Percentiles rank a stretch among this genome's conserved stretches.
Conservation (phyloP, 1,140 invertebrate genomes). For the Zaprionus capensis region DNA sequence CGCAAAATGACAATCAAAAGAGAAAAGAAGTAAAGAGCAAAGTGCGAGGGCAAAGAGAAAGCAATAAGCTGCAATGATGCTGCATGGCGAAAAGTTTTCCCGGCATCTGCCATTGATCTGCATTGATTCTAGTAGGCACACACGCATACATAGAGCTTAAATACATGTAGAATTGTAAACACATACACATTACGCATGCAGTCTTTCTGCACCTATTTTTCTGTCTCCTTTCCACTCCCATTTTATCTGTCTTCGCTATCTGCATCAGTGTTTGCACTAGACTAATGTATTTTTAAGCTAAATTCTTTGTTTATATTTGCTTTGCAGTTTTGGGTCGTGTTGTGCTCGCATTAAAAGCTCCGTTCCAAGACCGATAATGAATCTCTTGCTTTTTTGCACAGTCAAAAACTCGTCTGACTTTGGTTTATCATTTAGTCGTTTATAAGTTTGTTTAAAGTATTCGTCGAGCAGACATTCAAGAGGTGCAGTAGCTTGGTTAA, state of each 20-base stretch:
- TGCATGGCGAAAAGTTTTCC: slow-evolving; percentile 33
- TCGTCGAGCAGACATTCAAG: too few relatives aligned
- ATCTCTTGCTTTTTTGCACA: neutral
- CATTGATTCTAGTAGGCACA: slow-evolving; percentile 59
- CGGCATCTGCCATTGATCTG: slow-evolving; percentile 67
- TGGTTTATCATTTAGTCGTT: slow-evolving; percentile 64
- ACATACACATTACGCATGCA: slow-evolving; percentile 64
- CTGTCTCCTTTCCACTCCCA: neutral
- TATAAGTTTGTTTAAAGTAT: slow-evolving; percentile 59
- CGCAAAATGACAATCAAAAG: slow-evolving; percentile 51
- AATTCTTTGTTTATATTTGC: slow-evolving; percentile 82
- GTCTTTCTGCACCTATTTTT: slow-evolving; percentile 44
- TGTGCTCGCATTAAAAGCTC: slow-evolving; percentile 43
- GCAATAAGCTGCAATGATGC: slow-evolving; percentile 47
- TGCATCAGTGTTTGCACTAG: slow-evolving; percentile 48
- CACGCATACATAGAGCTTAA: slow-evolving; percentile 21
- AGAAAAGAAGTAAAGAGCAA: slow-evolving; percentile 46
- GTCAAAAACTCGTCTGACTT: slow-evolving; percentile 55
- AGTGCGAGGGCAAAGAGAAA: slow-evolving; percentile 46
- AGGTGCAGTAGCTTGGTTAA: too few relatives aligned
- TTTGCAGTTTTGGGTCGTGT: slow-evolving; percentile 63
- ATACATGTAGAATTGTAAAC: neutral
- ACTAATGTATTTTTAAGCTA: slow-evolving; percentile 83
- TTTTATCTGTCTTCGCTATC: neutral
- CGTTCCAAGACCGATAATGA: slow-evolving; percentile 20